phyloP scores from a whole-genome alignment of 1,140 invertebrate genomes.

The Nasonia longicornis region DNA sequence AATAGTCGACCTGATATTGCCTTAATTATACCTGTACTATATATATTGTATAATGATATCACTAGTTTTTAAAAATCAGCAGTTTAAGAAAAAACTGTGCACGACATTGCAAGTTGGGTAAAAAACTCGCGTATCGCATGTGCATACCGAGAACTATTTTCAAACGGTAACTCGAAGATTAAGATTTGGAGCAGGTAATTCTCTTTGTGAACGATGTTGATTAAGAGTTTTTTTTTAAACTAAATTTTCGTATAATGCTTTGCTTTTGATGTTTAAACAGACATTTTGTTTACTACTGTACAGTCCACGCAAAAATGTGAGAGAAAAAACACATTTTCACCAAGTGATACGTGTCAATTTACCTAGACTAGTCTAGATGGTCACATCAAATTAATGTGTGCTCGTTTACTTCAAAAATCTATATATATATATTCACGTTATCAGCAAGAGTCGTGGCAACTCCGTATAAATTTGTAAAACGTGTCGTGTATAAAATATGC shows the following conservation, averaged over 20 bases:
- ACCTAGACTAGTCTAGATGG: background rate
- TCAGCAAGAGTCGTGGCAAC: background rate
- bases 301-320: background rate
- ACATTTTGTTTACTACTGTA: background rate
- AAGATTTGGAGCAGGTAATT: constrained; percentile 56
- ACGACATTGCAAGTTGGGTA: constrained; percentile 37
- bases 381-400: too few species aligned
- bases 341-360: background rate
- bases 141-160: constrained; percentile 23
- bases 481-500: background rate
- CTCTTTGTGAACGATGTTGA: constrained; percentile 50
- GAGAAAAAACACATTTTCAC: background rate
- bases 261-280: background rate
- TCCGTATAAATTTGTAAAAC: constrained; percentile 4
- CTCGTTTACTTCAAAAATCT: background rate
- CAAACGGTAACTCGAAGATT: constrained; percentile 16
- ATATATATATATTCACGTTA: background rate
- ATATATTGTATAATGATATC: constrained; percentile 24
- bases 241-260: background rate
- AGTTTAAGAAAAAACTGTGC: constrained; percentile 41
- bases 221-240: background rate
- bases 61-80: constrained; percentile 40
- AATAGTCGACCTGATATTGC: background rate
- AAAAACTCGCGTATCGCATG: constrained; percentile 21
- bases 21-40: background rate